Conservation (phyloP, 2,888 invertebrate species). For the Acleris literana region DNA sequence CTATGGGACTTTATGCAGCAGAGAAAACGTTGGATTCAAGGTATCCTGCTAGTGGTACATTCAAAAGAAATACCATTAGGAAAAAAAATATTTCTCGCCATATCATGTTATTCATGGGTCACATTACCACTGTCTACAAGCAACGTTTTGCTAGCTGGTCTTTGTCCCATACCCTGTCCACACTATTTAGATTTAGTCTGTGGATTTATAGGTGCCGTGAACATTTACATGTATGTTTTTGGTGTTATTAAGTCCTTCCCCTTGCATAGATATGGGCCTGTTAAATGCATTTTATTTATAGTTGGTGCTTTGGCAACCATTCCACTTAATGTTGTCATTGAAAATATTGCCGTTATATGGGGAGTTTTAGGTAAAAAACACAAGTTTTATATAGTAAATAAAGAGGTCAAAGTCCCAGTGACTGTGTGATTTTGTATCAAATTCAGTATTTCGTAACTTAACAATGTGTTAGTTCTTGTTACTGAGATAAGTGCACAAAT, state of each 20-base stretch:
- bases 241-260: constrained; percentile 98
- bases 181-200: constrained; percentile 92
- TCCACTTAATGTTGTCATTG: constrained; percentile 96
- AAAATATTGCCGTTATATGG: constrained; percentile 97
- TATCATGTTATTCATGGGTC: constrained; percentile 98
- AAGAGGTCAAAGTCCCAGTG: constrained; percentile 90
- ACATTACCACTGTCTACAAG: constrained; percentile 96
- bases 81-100: constrained; percentile 91
- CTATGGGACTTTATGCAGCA: constrained; percentile 98
- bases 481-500: constrained; percentile 68
- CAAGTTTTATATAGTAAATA: constrained; percentile 98
- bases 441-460: constrained; percentile 47
- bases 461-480: constrained; percentile 48
- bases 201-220: constrained; percentile 96
- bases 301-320: constrained; percentile 94
- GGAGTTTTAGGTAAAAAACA: constrained; percentile 97
- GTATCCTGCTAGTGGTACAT: constrained; percentile 94
- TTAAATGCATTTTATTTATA: constrained; percentile 91
- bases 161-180: constrained; percentile 95
- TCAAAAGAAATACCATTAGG: constrained; percentile 91
- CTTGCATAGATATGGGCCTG: constrained; percentile 91
- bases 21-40: constrained; percentile 97
- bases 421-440: constrained; percentile 78
- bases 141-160: constrained; percentile 91
- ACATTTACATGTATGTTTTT: constrained; percentile 98